Conservation (phyloP, 2,888 invertebrate genomes). For the Idaea dimidiata region DNA sequence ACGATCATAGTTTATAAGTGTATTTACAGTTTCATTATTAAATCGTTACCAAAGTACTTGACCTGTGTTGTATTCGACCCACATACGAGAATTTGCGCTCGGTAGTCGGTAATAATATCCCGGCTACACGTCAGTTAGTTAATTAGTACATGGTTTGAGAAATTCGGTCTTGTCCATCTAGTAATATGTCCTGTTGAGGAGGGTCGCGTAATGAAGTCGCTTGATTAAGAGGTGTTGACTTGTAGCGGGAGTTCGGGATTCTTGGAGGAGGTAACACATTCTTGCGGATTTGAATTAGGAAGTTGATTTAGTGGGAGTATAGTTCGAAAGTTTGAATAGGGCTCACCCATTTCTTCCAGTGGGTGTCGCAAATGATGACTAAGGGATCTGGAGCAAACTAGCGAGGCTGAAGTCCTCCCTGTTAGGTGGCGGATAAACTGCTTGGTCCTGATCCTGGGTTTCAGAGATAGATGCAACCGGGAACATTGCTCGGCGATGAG, state of each 20-base stretch:
- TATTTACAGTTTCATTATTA: neutral
- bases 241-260: conserved; percentile 28
- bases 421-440: too few relatives aligned
- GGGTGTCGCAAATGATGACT: too few relatives aligned
- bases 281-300: conserved; percentile 12
- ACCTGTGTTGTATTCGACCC: conserved; percentile 18
- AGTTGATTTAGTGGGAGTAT: neutral
- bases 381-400: too few relatives aligned
- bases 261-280: conserved; percentile 21
- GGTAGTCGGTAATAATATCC: conserved; percentile 22
- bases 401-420: too few relatives aligned
- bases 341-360: too few relatives aligned
- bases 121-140: conserved; percentile 41
- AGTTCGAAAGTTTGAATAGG: neutral
- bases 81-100: conserved; percentile 8
- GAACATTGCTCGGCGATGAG: too few relatives aligned
- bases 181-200: conserved; percentile 51
- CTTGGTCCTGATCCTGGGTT: too few relatives aligned
- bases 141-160: conserved; percentile 61
- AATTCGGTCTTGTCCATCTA: conserved; percentile 52
- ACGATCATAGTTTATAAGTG: neutral
- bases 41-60: conserved; percentile 11
- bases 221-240: conserved; percentile 50
- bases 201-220: conserved; percentile 57
- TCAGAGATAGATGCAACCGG: too few relatives aligned